Conservation (phyloP, 2,113 vertebrate species). For the Oenanthe melanoleuca region DNA sequence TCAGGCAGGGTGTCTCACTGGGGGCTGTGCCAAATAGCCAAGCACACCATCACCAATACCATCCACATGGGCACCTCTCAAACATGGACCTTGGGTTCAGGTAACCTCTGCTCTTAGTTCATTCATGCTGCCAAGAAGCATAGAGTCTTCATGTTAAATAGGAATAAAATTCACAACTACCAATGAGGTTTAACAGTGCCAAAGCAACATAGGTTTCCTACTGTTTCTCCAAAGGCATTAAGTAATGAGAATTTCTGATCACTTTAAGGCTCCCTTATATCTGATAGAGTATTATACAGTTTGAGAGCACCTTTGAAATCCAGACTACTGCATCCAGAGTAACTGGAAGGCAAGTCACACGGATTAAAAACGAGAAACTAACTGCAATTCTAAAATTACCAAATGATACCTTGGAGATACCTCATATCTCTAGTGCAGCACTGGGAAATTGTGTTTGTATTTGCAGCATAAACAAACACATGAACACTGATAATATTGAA, state of each 20-base stretch:
- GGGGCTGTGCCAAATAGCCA: not conserved
- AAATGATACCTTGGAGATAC: not conserved
- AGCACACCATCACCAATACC: rapidly evolving
- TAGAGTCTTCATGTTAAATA: not conserved
- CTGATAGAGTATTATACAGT: not conserved
- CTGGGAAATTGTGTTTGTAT: not conserved
- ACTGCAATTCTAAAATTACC: not conserved
- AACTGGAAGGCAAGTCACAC: not conserved
- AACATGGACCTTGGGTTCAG: rapidly evolving
- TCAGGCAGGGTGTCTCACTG: not conserved
- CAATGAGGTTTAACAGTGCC: not conserved
- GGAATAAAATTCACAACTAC: not conserved
- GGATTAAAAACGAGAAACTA: not conserved
- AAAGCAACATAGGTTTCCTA: not conserved
- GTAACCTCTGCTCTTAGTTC: not conserved
- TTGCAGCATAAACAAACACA: not conserved
- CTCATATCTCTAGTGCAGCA: not conserved
- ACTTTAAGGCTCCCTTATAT: not conserved
- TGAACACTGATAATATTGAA: not conserved
- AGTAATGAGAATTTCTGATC: not conserved
- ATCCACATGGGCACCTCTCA: rapidly evolving
- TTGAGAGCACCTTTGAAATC: not conserved
- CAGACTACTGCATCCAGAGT: not conserved
- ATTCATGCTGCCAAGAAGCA: not conserved
- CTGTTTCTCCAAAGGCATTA: not conserved